phyloP scores from a whole-genome alignment of 2,113 vertebrate species.

The Micromys minutus region DNA sequence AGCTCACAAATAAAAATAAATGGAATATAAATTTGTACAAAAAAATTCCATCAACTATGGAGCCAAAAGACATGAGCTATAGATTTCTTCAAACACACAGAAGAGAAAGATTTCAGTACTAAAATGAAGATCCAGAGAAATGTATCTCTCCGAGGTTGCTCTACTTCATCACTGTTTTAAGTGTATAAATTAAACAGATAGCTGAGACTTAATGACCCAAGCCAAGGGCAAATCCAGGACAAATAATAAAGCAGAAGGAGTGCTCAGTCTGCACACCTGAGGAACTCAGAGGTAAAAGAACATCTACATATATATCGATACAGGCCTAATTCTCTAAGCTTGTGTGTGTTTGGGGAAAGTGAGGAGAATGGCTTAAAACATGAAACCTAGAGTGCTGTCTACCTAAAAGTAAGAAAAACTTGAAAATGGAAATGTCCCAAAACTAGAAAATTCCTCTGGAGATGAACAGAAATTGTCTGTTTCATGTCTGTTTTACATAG shows the following conservation, averaged over 20 bases:
- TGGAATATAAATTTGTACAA: background rate
- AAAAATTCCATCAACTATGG: background rate
- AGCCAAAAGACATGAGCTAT: background rate
- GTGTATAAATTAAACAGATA: background rate
- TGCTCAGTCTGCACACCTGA: background rate
- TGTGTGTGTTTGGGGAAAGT: accelerated
- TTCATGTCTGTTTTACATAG: background rate
- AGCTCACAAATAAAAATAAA: background rate
- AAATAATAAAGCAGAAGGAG: background rate
- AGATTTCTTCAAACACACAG: background rate
- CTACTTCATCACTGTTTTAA: background rate
- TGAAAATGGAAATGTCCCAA: background rate
- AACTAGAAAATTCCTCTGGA: background rate
- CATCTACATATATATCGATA: background rate
- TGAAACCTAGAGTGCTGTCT: background rate
- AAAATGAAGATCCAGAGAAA: background rate
- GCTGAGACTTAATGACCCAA: background rate
- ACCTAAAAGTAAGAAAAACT: background rate
- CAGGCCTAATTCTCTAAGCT: background rate
- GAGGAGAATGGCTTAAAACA: background rate
- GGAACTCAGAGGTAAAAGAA: background rate
- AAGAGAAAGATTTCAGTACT: background rate
- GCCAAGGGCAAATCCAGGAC: background rate
- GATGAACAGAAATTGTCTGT: background rate
- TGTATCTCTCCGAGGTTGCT: background rate